These are phyloP conservation scores for Myiozetetes cayanensis DNA, from an alignment of 2,113 vertebrate species.

Conservation along the genomic window DNA sequence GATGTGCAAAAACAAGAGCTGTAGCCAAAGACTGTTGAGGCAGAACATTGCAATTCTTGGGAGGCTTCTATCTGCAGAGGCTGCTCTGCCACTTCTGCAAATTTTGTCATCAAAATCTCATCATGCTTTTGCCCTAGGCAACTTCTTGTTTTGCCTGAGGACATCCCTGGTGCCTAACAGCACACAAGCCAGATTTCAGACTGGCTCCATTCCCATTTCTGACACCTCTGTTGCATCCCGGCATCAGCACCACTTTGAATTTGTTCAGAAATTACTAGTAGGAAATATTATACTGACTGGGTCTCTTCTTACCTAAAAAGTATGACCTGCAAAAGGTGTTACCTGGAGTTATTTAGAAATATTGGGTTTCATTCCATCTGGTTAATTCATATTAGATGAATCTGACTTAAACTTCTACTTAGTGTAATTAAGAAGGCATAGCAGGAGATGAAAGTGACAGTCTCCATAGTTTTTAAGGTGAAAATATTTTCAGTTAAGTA, in stretches of 20 bases:
- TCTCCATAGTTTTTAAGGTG: neutral
- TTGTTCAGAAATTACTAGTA: neutral
- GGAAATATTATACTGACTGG: neutral
- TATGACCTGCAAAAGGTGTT: neutral
- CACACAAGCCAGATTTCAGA: neutral
- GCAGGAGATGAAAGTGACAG: neutral
- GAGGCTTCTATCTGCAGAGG: neutral
- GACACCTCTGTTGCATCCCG: neutral
- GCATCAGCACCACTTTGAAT: neutral
- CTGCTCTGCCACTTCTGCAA: neutral
- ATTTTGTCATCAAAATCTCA: conserved; percentile 21
- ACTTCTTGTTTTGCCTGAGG: conserved; percentile 30
- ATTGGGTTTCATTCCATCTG: neutral
- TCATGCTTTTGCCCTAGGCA: neutral
- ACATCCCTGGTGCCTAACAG: neutral
- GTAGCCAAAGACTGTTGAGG: neutral
- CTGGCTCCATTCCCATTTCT: neutral
- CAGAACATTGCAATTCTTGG: neutral
- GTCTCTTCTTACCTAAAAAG: neutral
- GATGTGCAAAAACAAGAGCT: neutral
- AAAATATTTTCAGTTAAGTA: neutral
- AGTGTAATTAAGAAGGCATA: neutral
- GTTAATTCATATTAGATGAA: neutral
- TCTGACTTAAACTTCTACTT: neutral
- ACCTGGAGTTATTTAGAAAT: neutral